Conservation (phyloP, 2,113 vertebrate genomes). For the Dendropsophus ebraccatus region DNA sequence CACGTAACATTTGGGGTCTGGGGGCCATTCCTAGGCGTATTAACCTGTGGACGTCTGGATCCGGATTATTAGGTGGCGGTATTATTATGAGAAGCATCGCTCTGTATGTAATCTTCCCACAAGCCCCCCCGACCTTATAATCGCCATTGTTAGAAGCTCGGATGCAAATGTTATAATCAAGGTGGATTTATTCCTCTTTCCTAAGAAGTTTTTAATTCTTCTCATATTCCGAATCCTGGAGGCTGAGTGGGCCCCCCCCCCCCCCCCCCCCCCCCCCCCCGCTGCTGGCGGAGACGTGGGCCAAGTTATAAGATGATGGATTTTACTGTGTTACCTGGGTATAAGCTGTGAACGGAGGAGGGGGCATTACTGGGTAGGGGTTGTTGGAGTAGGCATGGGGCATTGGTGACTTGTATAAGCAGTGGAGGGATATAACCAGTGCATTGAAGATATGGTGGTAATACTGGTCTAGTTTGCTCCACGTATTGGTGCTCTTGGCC, state of each 20-base stretch:
- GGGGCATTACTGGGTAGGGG: background rate
- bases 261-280: too few relatives aligned
- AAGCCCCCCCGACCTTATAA: background rate
- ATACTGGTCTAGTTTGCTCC: too few relatives aligned
- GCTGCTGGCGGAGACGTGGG: too few relatives aligned
- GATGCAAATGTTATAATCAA: background rate
- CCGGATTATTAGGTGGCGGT: background rate
- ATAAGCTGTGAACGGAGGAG: background rate
- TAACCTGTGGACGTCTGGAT: background rate
- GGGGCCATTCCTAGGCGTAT: background rate
- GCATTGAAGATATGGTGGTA: too few relatives aligned
- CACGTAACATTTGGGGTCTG: background rate
- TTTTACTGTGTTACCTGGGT: background rate
- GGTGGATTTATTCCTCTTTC: background rate
- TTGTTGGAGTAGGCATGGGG: too few relatives aligned
- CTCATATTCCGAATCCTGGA: too few relatives aligned
- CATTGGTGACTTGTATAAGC: too few relatives aligned
- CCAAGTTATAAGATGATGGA: too few relatives aligned
- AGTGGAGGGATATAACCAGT: too few relatives aligned
- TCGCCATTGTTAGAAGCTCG: background rate
- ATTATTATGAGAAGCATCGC: background rate
- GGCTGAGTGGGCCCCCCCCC: too few relatives aligned
- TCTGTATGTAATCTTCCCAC: background rate
- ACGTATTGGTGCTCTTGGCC: too few relatives aligned
- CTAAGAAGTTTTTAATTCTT: background rate